Conservation (phyloP, 2,888 invertebrate species). For the Agonum fuliginosum region DNA sequence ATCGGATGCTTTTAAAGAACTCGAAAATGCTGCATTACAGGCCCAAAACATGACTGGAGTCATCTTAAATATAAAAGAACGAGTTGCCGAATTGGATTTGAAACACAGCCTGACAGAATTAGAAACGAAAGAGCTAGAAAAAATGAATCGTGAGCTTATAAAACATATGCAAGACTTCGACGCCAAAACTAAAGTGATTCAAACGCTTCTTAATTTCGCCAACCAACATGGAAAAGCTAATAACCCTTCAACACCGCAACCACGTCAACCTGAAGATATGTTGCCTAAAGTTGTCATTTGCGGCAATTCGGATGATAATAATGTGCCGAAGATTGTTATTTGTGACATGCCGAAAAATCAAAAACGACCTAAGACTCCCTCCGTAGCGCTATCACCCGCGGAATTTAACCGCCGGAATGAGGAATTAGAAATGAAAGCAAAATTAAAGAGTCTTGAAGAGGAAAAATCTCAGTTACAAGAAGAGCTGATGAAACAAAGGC, state of each 20-base stretch:
- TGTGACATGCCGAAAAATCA: slow-evolving; percentile 71
- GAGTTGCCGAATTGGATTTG: slow-evolving; percentile 72
- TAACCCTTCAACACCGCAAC: neutral
- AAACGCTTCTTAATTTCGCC: slow-evolving; percentile 74
- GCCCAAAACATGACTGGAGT: slow-evolving; percentile 73
- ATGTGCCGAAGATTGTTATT: slow-evolving; percentile 75
- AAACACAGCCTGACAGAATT: slow-evolving; percentile 76
- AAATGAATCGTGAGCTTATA: slow-evolving; percentile 76
- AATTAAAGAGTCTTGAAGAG: slow-evolving; percentile 72
- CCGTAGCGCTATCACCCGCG: neutral
- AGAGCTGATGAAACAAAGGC: slow-evolving; percentile 79
- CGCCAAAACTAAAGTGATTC: slow-evolving; percentile 76
- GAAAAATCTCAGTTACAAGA: slow-evolving; percentile 80
- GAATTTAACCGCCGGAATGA: slow-evolving; percentile 77
- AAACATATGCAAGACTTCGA: slow-evolving; percentile 79
- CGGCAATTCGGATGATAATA: slow-evolving; percentile 73
- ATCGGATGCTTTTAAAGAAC: slow-evolving; percentile 70
- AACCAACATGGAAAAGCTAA: slow-evolving; percentile 64
- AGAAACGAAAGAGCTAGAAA: slow-evolving; percentile 76
- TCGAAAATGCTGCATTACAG: slow-evolving; percentile 73
- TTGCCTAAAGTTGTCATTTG: slow-evolving; percentile 76
- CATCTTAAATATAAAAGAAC: slow-evolving; percentile 71
- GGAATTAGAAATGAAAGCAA: slow-evolving; percentile 81
- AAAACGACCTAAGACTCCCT: slow-evolving; percentile 40
- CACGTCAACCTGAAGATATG: slow-evolving; percentile 67